Conservation (phyloP, 2,888 invertebrate genomes). For the Elmis aenea region DNA sequence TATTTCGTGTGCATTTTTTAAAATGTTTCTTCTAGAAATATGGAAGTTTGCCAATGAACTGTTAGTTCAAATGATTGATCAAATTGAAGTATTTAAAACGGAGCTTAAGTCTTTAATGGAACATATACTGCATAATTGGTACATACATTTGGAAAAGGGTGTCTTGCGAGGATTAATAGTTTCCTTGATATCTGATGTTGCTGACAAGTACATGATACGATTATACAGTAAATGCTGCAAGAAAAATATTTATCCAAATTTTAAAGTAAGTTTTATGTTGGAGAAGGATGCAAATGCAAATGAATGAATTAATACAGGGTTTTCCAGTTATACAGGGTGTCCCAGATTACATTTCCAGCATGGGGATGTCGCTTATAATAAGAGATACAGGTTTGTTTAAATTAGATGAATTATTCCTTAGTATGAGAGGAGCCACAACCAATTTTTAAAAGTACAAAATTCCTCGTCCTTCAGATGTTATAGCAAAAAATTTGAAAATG, state of each 20-base stretch:
- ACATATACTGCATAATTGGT: constrained; percentile 7
- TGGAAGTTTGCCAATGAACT: constrained; percentile 5
- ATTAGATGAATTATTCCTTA: too few species aligned
- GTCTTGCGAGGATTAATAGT: constrained; percentile 8
- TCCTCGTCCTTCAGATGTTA: too few species aligned
- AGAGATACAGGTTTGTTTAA: too few species aligned
- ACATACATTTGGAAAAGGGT: constrained; percentile 1
- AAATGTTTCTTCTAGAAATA: constrained; percentile 3
- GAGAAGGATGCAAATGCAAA: too few species aligned
- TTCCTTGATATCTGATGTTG: constrained; percentile 1
- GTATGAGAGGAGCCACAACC: too few species aligned
- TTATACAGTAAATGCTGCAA: constrained; percentile 4
- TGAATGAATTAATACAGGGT: too few species aligned
- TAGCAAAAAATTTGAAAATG: too few species aligned
- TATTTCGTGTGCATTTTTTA: background rate
- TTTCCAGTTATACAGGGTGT: too few species aligned
- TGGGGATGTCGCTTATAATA: too few species aligned
- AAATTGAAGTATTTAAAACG: background rate
- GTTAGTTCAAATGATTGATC: constrained; percentile 4
- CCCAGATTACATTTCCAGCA: too few species aligned
- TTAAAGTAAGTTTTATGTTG: too few species aligned
- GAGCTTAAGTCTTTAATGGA: constrained; percentile 1
- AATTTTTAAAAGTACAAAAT: too few species aligned
- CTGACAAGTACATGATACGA: background rate
- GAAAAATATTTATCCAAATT: constrained; percentile 2